Evolutionary conservation across 2,888 invertebrate species (phyloP).

Genomic region (Andrena minutula): DNA sequence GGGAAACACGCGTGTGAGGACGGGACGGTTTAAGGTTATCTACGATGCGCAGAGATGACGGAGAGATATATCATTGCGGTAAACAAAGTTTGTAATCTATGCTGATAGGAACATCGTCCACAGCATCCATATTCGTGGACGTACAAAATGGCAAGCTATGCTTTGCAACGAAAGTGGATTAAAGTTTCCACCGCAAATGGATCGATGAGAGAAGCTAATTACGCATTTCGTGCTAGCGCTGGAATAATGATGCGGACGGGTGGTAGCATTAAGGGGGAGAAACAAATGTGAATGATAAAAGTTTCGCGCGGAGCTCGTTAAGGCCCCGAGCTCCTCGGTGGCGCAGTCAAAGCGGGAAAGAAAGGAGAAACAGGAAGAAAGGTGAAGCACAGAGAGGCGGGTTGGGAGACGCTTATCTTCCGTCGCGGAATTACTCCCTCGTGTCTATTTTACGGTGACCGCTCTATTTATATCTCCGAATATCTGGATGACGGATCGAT

Average conservation of each 20-base stretch:
- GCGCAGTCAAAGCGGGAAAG: neutral
- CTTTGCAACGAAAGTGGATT: neutral
- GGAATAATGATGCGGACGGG: neutral
- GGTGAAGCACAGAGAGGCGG: constrained; percentile 32
- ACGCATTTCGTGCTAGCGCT: neutral
- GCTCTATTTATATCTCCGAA: constrained; percentile 80
- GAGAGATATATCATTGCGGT: constrained; percentile 30
- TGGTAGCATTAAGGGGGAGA: neutral
- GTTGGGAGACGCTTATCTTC: constrained; percentile 69
- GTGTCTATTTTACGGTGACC: constrained; percentile 81
- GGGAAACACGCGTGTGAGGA: constrained; percentile 17
- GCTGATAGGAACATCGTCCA: neutral
- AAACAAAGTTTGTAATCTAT: constrained; percentile 53
- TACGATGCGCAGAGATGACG: constrained; percentile 42
- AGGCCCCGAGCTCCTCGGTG: neutral
- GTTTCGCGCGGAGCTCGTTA: neutral
- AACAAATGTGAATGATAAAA: constrained; percentile 6
- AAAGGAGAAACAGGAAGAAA: constrained; percentile 37
- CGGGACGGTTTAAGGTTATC: constrained; percentile 53
- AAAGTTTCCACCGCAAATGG: neutral
- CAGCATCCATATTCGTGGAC: neutral
- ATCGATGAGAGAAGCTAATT: neutral
- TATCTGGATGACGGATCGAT: constrained; percentile 78
- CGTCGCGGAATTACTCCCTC: constrained; percentile 76
- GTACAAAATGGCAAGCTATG: neutral